Percentiles rank a stretch among this genome's conserved stretches.
Evolutionary conservation across 1,140 invertebrate genomes (phyloP).

Genomic region (Eupristina koningsbergeri): DNA sequence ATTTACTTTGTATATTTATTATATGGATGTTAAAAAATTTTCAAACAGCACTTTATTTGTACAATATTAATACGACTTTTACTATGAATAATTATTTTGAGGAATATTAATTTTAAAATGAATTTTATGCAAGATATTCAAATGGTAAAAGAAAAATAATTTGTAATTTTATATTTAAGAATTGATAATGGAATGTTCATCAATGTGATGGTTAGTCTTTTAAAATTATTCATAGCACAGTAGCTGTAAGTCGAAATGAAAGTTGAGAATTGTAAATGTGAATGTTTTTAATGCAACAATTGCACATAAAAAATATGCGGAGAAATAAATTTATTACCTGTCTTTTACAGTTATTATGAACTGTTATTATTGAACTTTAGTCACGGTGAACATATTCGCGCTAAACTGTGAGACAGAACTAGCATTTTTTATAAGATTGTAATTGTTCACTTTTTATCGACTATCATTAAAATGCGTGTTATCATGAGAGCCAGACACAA

Average conservation of each 20-base stretch:
- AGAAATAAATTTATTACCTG: conserved; percentile 22
- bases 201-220: not conserved
- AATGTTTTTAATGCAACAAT: conserved; percentile 26
- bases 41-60: too few relatives aligned
- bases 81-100: too few relatives aligned
- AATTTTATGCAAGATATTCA: too few relatives aligned
- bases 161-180: not conserved
- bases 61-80: too few relatives aligned
- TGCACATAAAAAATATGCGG: conserved; percentile 18
- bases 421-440: conserved; percentile 18
- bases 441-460: conserved; percentile 22
- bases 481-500: not conserved
- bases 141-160: too few relatives aligned
- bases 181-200: not conserved
- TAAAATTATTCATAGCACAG: not conserved
- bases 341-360: not conserved
- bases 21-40: not conserved
- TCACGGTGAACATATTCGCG: not conserved
- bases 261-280: not conserved
- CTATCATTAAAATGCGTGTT: conserved; percentile 8
- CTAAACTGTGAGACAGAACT: not conserved
- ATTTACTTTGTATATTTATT: not conserved
- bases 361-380: conserved; percentile 16
- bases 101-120: too few relatives aligned
- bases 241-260: not conserved